Conservation (phyloP, 1,140 invertebrate species). For the Anagrus nilaparvatae region DNA sequence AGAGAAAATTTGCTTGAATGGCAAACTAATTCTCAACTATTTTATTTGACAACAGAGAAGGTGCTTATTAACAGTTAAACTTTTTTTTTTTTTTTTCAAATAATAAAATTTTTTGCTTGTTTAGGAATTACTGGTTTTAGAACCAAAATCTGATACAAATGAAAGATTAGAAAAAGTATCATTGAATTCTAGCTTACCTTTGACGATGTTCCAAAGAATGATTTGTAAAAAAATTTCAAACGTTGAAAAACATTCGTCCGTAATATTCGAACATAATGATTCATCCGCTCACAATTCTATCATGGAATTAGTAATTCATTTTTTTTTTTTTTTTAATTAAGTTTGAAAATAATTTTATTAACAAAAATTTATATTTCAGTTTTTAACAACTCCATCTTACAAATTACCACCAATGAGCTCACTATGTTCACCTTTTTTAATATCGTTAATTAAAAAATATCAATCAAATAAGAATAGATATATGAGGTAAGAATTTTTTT, state of each 20-base stretch:
- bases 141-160: slow-evolving; percentile 32
- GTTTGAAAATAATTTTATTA: no score
- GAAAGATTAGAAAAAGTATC: slow-evolving; percentile 29
- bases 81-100: slow-evolving; percentile 14
- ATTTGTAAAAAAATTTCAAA: slow-evolving; percentile 23
- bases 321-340: no score
- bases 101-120: slow-evolving; percentile 12
- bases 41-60: slow-evolving; percentile 47
- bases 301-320: no score
- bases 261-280: no score
- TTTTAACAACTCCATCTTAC: no score
- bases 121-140: slow-evolving; percentile 40
- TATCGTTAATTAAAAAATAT: no score
- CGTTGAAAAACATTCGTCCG: slow-evolving; percentile 25
- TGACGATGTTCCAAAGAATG: slow-evolving; percentile 32
- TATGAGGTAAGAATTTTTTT: no score
- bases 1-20: slow-evolving; percentile 39
- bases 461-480: no score
- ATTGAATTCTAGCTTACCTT: slow-evolving; percentile 23
- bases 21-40: slow-evolving; percentile 49
- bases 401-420: no score
- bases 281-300: no score
- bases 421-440: no score
- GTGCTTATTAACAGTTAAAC: slow-evolving; percentile 24
- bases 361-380: no score